Percentiles rank a stretch among this genome's conserved stretches.
These are phyloP conservation scores for Myotis findleyi DNA, from an alignment of 2,797 vertebrate species.

Conservation along the genomic window DNA sequence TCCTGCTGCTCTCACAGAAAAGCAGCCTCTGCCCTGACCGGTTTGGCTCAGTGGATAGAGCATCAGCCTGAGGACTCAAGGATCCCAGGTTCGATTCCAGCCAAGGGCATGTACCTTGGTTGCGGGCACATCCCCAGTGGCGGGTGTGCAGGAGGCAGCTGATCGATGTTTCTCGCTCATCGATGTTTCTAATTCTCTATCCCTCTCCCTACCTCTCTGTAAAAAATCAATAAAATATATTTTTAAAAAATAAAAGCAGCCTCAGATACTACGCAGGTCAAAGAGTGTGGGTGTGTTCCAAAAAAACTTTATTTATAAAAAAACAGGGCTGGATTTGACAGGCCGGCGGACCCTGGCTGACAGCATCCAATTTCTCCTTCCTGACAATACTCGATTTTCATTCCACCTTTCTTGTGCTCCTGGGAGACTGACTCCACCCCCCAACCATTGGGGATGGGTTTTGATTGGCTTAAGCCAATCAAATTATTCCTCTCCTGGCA, in stretches of 20 bases:
- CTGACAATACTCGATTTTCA: neutral
- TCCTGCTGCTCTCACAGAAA: neutral
- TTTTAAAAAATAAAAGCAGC: neutral
- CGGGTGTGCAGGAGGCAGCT: too few species aligned
- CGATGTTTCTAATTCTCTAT: too few species aligned
- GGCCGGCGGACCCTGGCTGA: neutral
- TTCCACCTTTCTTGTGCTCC: neutral
- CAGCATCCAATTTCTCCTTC: neutral
- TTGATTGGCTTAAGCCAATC: neutral
- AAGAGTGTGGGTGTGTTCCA: neutral
- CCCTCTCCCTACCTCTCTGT: too few species aligned
- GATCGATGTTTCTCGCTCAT: too few species aligned
- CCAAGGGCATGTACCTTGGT: too few species aligned
- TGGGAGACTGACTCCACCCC: neutral
- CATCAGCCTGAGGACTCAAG: too few species aligned
- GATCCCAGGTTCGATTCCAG: too few species aligned
- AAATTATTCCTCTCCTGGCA: too few species aligned
- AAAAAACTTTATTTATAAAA: conserved; percentile 29
- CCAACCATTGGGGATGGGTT: neutral
- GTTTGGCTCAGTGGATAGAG: too few species aligned
- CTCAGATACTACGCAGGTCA: neutral
- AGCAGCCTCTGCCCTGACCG: neutral
- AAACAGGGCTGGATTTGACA: neutral
- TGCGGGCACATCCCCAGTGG: too few species aligned
- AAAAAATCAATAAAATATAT: too few species aligned